Evolutionary conservation across 2,113 vertebrate species (phyloP).

Genomic region (Cervus canadensis): DNA sequence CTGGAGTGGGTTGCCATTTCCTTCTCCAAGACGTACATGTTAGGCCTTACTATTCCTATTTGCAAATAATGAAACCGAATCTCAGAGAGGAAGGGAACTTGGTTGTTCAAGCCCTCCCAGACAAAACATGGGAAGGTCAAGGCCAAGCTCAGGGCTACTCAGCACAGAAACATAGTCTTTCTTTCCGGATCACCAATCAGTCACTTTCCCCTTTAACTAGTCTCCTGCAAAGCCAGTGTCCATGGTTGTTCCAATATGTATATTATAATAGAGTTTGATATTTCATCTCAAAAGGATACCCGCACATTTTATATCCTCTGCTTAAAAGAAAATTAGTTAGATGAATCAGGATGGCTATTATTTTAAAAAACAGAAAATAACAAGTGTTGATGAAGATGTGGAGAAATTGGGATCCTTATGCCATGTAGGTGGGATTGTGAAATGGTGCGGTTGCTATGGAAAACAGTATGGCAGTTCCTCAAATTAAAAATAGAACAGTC

Average conservation of each 20-base stretch:
- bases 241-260: neutral
- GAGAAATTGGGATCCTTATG: neutral
- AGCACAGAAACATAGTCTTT: neutral
- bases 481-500: neutral
- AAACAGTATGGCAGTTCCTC: neutral
- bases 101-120: neutral
- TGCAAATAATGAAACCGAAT: neutral
- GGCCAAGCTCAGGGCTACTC: neutral
- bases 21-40: neutral
- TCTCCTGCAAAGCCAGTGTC: neutral
- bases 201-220: neutral
- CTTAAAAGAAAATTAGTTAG: neutral
- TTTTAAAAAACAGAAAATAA: neutral
- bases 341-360: rapidly evolving
- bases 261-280: neutral
- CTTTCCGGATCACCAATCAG: neutral
- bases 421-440: neutral
- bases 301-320: neutral
- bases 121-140: rapidly evolving
- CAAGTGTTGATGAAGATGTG: neutral
- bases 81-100: neutral
- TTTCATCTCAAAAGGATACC: neutral
- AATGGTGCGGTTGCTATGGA: neutral
- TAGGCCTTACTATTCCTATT: neutral
- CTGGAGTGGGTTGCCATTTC: neutral